These are phyloP conservation scores for Oncorhynchus kisutch DNA, from an alignment of 2,113 vertebrate genomes.

Conservation along the genomic window DNA sequence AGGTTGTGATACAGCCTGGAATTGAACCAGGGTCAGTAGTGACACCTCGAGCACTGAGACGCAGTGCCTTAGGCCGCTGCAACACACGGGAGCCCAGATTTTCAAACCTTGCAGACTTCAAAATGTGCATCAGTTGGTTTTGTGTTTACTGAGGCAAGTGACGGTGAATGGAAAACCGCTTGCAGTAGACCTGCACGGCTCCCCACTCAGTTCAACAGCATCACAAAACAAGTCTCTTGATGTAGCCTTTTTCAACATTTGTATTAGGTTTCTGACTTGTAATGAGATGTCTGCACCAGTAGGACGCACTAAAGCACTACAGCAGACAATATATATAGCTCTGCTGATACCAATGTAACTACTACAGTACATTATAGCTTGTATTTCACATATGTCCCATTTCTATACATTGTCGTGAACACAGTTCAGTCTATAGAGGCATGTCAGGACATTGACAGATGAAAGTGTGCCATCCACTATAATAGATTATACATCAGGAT, in stretches of 20 bases:
- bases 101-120: too few species aligned
- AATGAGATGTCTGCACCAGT: constrained; percentile 35
- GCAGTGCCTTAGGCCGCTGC: too few species aligned
- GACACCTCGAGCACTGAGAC: too few species aligned
- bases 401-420: neutral
- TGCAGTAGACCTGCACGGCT: too few species aligned
- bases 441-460: neutral
- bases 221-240: too few species aligned
- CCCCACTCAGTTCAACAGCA: too few species aligned
- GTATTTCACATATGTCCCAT: neutral
- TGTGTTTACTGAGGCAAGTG: too few species aligned
- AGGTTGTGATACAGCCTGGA: too few species aligned
- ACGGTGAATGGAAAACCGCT: too few species aligned
- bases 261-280: constrained; percentile 1
- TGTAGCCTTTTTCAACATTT: neutral
- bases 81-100: too few species aligned
- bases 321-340: neutral
- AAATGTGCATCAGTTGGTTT: too few species aligned
- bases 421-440: neutral
- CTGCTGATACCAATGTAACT: neutral
- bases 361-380: neutral
- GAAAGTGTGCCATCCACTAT: neutral
- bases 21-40: too few species aligned
- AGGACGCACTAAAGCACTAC: constrained; percentile 33
- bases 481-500: constrained; percentile 6